Evolutionary conservation across 2,888 invertebrate species (phyloP).

Genomic region (Platycheirus albimanus): DNA sequence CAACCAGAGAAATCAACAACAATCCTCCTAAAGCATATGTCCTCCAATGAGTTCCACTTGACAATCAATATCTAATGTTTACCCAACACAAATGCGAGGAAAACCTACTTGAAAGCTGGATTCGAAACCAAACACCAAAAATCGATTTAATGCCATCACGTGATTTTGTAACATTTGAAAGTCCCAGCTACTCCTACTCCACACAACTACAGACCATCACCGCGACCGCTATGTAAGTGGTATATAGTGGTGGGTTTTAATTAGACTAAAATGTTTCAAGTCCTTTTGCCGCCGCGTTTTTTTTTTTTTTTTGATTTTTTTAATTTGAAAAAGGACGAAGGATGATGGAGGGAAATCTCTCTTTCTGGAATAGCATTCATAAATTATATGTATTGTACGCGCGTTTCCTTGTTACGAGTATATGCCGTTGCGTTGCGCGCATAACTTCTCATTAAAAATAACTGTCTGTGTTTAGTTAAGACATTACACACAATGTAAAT

Average conservation of each 20-base stretch:
- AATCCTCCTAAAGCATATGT: slow-evolving; percentile 9
- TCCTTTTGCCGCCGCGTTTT: background rate
- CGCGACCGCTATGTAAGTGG: too few species aligned
- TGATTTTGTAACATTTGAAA: slow-evolving; percentile 24
- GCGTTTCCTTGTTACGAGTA: too few species aligned
- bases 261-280: slow-evolving; percentile 27
- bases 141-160: slow-evolving; percentile 63
- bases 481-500: slow-evolving; percentile 62
- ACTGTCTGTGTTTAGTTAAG: slow-evolving; percentile 65
- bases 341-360: slow-evolving; percentile 1
- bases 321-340: too few species aligned
- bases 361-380: slow-evolving; percentile 1
- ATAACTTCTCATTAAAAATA: slow-evolving; percentile 64
- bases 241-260: slow-evolving; percentile 29
- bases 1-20: slow-evolving; percentile 44
- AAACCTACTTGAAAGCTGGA: slow-evolving; percentile 9
- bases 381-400: slow-evolving; percentile 47
- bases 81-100: slow-evolving; percentile 17
- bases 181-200: too few species aligned
- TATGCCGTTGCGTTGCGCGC: slow-evolving; percentile 31
- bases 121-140: slow-evolving; percentile 41
- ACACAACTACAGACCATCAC: too few species aligned
- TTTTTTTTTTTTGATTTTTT: too few species aligned
- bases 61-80: slow-evolving; percentile 69
- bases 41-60: slow-evolving; percentile 47